Base-by-base conservation (phyloP, 2,797 vertebrate genomes). In the Eulemur albifrons region DNA sequence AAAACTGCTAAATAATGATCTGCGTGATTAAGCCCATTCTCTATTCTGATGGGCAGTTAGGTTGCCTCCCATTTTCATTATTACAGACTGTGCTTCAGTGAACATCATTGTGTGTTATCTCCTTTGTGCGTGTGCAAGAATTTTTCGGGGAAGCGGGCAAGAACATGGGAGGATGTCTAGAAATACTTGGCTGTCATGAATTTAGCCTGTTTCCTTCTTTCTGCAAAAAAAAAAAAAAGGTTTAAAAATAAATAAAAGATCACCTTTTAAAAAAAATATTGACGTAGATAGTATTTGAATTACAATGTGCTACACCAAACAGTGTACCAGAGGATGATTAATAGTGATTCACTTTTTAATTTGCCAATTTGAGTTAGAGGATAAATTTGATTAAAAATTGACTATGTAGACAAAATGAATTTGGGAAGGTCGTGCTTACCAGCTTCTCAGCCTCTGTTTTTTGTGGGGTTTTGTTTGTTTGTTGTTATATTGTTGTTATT, bases 341-440 rank as follows among this genome's bases (percentile, higher is more conserved):
- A 73, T 25, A 45, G 67, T 20, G 45, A 32, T 45, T 69, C 40
- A 38, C 38, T 67, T 72, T 90, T 95, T 35, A 61, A 80, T 88
- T 82, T 88, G 94, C 82, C 32, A 96, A 25, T 86, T 90, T 27
- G 50, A 57, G 43, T 96, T 3, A 93, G 0, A 69, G 54, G 43
- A 52, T 23, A 94, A 72, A 72, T 63, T 81, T 93, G 50, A 54
- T 81, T 61, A 45, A 95, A 94, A 89, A 89, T 84, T 84, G 45
- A 73, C 7, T 7, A 93, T 73, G 7, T 63, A 20, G 38, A 77
- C 40, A 38, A 67, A 32, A 69, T 32, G 30, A 25, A 50, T 61
- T 79, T 18, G n/a, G 40, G 40, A 65, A 54, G 20, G 2, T 50
- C 11, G 18, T 50, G 13, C 12, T 63, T 73, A 40, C 32, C 18